Evolutionary conservation across 1,140 invertebrate genomes (phyloP).

Genomic region (Paraescarpia echinospica): DNA sequence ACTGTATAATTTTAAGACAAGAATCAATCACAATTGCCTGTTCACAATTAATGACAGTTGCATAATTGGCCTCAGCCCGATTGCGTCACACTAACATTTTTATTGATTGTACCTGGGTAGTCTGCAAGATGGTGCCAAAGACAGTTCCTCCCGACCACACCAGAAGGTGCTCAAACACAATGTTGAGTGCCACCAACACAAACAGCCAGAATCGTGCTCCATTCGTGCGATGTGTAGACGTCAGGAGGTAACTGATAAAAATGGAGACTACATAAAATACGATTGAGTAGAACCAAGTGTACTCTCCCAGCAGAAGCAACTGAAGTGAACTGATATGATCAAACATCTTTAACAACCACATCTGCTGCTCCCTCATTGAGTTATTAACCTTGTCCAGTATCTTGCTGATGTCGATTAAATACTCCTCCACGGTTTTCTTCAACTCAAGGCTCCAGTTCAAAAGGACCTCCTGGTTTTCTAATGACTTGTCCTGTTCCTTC

Average conservation of each 20-base stretch:
- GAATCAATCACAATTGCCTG: background rate
- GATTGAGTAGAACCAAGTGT: slow-evolving; percentile 65
- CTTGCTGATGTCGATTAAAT: slow-evolving; percentile 58
- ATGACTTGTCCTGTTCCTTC: slow-evolving; percentile 62
- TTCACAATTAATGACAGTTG: background rate
- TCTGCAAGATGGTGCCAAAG: background rate
- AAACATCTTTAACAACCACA: slow-evolving; percentile 64
- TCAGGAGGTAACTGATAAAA: slow-evolving; percentile 62
- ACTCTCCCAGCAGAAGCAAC: slow-evolving; percentile 62
- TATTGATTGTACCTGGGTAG: background rate
- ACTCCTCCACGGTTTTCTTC: slow-evolving; percentile 53
- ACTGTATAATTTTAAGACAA: too few relatives aligned
- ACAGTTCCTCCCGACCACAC: slow-evolving; percentile 19
- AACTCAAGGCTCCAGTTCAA: slow-evolving; percentile 60
- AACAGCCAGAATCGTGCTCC: slow-evolving; percentile 62
- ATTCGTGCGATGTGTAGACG: slow-evolving; percentile 60
- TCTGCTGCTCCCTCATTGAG: slow-evolving; percentile 62
- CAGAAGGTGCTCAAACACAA: slow-evolving; percentile 47
- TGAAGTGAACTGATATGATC: slow-evolving; percentile 63
- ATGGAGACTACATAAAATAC: slow-evolving; percentile 63
- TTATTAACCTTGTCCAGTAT: slow-evolving; percentile 63
- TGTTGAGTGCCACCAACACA: slow-evolving; percentile 59
- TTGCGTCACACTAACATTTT: background rate
- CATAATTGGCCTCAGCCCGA: background rate
- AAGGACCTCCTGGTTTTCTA: slow-evolving; percentile 63